These are phyloP conservation scores for Drosophila asahinai DNA, from an alignment of 1,140 invertebrate species.

Conservation along the genomic window DNA sequence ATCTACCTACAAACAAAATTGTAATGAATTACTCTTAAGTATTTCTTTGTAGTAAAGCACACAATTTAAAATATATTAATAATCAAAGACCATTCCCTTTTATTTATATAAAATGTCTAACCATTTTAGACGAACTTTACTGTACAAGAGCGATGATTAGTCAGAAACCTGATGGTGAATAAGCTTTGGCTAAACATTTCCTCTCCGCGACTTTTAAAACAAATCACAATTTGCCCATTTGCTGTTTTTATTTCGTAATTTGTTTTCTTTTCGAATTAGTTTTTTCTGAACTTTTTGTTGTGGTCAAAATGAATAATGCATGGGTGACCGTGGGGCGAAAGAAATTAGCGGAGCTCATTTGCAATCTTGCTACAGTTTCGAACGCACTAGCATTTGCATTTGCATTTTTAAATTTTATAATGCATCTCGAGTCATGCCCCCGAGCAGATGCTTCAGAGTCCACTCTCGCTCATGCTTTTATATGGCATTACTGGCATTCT, in stretches of 20 bases:
- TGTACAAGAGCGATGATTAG: conserved; percentile 66
- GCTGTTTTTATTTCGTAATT: conserved; percentile 12
- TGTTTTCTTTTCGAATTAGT: conserved; percentile 13
- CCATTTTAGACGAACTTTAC: not conserved
- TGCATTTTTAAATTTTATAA: not conserved
- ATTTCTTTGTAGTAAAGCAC: too few relatives aligned
- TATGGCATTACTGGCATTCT: conserved; percentile 25
- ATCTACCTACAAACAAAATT: too few relatives aligned
- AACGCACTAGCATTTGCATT: conserved; percentile 13
- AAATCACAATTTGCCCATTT: conserved; percentile 32
- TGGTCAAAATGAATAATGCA: conserved; percentile 40
- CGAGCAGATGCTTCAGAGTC: not conserved
- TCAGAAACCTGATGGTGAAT: conserved; percentile 76
- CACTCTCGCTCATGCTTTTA: conserved; percentile 6
- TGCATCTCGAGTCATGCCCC: conserved; percentile 21
- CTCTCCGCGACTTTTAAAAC: conserved; percentile 2
- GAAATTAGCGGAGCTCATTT: conserved; percentile 35
- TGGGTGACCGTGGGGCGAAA: conserved; percentile 24
- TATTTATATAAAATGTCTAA: not conserved
- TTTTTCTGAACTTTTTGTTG: conserved; percentile 1
- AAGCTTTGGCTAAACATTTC: conserved; percentile 18
- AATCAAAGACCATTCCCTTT: too few relatives aligned
- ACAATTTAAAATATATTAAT: too few relatives aligned
- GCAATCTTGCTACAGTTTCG: conserved; percentile 7
- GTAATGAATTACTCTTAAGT: too few relatives aligned